Evolutionary conservation across 1,140 invertebrate genomes (phyloP).

Genomic region (Drosophila virilis): DNA sequence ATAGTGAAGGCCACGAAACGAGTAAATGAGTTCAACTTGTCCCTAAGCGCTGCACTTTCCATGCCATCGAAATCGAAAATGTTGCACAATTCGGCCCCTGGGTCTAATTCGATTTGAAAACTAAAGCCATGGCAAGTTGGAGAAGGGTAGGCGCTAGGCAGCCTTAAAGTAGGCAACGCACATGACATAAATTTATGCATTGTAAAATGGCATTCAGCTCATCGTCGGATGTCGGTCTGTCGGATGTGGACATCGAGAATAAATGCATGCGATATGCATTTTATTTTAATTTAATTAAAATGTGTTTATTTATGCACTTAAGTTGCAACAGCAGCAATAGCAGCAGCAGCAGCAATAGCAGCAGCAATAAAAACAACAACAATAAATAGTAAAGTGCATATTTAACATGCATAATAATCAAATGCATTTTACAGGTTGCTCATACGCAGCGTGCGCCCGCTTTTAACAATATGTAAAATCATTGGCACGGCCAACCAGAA

Average conservation of each 20-base stretch:
- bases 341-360: conserved; percentile 13
- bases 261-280: conserved; percentile 62
- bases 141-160: background rate
- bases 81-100: conserved; percentile 67
- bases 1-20: conserved; percentile 1
- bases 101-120: conserved; percentile 74
- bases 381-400: conserved; percentile 43
- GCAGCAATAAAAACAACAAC: background rate
- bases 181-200: conserved; percentile 68
- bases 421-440: conserved; percentile 39
- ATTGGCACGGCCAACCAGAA: background rate
- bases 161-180: conserved; percentile 39
- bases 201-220: conserved; percentile 39
- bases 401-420: conserved; percentile 41
- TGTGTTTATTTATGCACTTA: conserved; percentile 60
- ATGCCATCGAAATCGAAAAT: conserved; percentile 66
- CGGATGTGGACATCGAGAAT: conserved; percentile 57
- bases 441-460: conserved; percentile 33
- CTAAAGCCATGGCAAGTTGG: conserved; percentile 59
- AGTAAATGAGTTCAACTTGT: conserved; percentile 57
- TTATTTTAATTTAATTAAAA: conserved; percentile 62
- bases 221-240: conserved; percentile 41
- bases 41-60: conserved; percentile 42
- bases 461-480: no score
- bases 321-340: conserved; percentile 34